Evolutionary conservation across 2,797 vertebrate species (phyloP).

Genomic region (Eulemur albifrons): DNA sequence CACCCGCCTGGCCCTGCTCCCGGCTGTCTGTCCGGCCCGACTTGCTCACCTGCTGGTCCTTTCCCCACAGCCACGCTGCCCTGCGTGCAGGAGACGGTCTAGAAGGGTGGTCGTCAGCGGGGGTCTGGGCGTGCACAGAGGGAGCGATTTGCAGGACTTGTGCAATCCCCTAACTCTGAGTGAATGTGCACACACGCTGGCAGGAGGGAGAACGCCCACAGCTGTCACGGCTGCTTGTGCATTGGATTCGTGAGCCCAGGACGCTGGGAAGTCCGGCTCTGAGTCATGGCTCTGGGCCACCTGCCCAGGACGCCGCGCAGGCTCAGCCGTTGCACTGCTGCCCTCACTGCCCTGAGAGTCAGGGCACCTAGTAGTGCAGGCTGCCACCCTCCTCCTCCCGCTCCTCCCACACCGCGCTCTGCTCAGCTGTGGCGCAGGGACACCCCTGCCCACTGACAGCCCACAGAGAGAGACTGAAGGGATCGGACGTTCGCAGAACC

Average conservation of each 20-base stretch:
- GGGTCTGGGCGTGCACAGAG: background rate
- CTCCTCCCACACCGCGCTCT: background rate
- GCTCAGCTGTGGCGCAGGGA: background rate
- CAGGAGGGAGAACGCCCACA: accelerated
- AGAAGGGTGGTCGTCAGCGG: background rate
- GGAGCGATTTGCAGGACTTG: no score
- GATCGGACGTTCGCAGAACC: background rate
- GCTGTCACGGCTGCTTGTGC: background rate
- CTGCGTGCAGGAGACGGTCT: accelerated
- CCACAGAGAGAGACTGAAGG: background rate
- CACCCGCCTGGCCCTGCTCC: background rate
- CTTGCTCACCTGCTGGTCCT: background rate
- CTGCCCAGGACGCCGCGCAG: background rate
- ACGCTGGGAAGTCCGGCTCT: background rate
- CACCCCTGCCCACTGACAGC: background rate
- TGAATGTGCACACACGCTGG: background rate
- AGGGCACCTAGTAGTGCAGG: accelerated
- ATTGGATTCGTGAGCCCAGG: background rate
- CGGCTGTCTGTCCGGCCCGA: accelerated
- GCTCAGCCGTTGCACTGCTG: no score
- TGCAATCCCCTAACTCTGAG: background rate
- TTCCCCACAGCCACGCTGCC: background rate
- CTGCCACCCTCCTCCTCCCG: no score
- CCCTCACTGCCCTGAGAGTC: background rate
- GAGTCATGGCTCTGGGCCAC: background rate